phyloP scores from a whole-genome alignment of 2,888 invertebrate genomes.

The Geophilus truncorum region DNA sequence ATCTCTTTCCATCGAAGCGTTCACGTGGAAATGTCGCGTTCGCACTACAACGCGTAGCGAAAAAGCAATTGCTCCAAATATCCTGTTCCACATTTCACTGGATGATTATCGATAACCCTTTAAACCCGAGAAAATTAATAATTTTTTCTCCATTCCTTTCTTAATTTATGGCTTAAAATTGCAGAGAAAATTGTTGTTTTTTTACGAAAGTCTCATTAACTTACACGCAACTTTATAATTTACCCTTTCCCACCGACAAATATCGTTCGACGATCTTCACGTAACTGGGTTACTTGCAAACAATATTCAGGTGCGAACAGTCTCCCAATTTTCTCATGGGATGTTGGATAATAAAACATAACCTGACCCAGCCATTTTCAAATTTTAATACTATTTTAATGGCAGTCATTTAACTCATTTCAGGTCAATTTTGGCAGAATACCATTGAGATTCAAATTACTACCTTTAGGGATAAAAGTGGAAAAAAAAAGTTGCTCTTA shows the following conservation, averaged over 20 bases:
- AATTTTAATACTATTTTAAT: background rate
- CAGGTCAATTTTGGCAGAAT: background rate
- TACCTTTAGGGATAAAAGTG: background rate
- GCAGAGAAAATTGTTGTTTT: background rate
- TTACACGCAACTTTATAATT: background rate
- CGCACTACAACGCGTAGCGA: background rate
- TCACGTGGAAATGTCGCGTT: conserved; percentile 12
- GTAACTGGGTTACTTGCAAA: background rate
- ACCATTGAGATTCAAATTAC: background rate
- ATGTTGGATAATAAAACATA: background rate
- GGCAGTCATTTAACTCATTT: background rate
- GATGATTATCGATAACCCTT: background rate
- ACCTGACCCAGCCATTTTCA: too few relatives aligned
- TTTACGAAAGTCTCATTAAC: background rate
- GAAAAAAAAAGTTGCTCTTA: background rate
- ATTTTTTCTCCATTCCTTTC: background rate
- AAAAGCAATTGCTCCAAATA: background rate
- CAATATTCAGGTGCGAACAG: background rate
- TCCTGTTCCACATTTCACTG: background rate
- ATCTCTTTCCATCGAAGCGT: background rate
- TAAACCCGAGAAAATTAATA: background rate
- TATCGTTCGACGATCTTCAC: background rate
- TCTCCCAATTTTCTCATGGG: background rate
- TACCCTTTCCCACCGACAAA: background rate
- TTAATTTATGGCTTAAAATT: background rate